These are phyloP conservation scores for Pogonomyrmex californicus DNA, from an alignment of 1,140 invertebrate species.

Conservation along the genomic window DNA sequence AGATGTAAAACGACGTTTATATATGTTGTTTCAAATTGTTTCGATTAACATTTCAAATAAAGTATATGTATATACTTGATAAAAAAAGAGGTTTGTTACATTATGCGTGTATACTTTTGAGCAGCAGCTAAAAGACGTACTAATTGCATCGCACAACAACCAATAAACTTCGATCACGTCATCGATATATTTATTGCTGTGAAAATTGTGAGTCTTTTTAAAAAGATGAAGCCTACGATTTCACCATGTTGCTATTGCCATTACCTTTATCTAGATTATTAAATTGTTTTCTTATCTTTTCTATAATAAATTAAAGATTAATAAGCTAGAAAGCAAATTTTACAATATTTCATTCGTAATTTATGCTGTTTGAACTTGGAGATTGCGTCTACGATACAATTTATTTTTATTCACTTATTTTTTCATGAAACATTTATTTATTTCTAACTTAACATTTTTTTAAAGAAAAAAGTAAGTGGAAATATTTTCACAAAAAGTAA, in stretches of 20 bases:
- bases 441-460: neutral
- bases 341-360: neutral
- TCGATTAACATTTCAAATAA: conserved; percentile 42
- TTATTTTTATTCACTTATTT: neutral
- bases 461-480: neutral
- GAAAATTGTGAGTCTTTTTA: conserved; percentile 7
- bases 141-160: conserved; percentile 26
- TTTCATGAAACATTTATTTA: neutral
- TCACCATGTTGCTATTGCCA: neutral
- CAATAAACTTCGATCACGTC: conserved; percentile 40
- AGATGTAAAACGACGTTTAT: conserved; percentile 41
- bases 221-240: neutral
- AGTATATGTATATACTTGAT: conserved; percentile 53
- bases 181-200: conserved; percentile 35
- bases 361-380: neutral
- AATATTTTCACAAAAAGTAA: neutral
- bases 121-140: conserved; percentile 30
- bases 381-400: neutral
- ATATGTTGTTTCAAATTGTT: conserved; percentile 26
- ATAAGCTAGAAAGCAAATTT: neutral
- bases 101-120: conserved; percentile 10
- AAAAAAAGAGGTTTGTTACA: conserved; percentile 32
- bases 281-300: neutral
- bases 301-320: neutral
- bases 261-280: neutral